Percentiles rank a stretch among this genome's conserved stretches.
Conservation (phyloP, 1,140 invertebrate genomes). For the Danaus plexippus region DNA sequence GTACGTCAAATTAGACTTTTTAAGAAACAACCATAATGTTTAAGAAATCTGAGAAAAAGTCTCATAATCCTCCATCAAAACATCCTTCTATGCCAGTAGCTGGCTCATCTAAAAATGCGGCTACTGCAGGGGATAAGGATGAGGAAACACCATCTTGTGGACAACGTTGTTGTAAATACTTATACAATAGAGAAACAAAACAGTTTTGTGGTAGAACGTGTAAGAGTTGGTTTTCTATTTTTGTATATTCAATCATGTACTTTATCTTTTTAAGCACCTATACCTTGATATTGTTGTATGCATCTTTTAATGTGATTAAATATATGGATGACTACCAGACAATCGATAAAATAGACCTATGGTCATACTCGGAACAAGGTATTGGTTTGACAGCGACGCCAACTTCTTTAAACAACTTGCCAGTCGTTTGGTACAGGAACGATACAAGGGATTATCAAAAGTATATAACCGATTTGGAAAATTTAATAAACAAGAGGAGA, state of each 20-base stretch:
- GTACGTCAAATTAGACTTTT: conserved; percentile 4
- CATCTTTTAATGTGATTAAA: conserved; percentile 34
- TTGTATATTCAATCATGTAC: conserved; percentile 48
- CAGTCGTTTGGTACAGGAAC: conserved; percentile 48
- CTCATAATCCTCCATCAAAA: conserved; percentile 5
- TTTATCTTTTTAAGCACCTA: conserved; percentile 46
- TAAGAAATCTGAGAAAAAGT: conserved; percentile 13
- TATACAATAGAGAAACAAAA: conserved; percentile 41
- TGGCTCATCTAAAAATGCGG: conserved; percentile 15
- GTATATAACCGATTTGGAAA: conserved; percentile 40
- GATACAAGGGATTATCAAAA: conserved; percentile 37
- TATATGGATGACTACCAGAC: conserved; percentile 21
- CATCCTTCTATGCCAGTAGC: conserved; percentile 18
- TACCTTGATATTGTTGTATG: conserved; percentile 43
- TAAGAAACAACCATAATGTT: conserved; percentile 16
- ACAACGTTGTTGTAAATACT: conserved; percentile 23
- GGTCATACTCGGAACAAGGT: conserved; percentile 35
- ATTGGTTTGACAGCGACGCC: conserved; percentile 51
- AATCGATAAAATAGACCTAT: conserved; percentile 27
- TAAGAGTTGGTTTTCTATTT: conserved; percentile 40
- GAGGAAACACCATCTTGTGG: conserved; percentile 7
- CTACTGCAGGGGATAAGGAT: background rate
- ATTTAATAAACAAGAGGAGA: conserved; percentile 27
- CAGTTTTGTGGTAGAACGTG: conserved; percentile 39
- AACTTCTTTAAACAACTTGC: conserved; percentile 31